Percentiles rank a stretch among this genome's conserved stretches.
These are phyloP conservation scores for Protophormia terraenovae DNA, from an alignment of 2,888 invertebrate species.

Conservation along the genomic window DNA sequence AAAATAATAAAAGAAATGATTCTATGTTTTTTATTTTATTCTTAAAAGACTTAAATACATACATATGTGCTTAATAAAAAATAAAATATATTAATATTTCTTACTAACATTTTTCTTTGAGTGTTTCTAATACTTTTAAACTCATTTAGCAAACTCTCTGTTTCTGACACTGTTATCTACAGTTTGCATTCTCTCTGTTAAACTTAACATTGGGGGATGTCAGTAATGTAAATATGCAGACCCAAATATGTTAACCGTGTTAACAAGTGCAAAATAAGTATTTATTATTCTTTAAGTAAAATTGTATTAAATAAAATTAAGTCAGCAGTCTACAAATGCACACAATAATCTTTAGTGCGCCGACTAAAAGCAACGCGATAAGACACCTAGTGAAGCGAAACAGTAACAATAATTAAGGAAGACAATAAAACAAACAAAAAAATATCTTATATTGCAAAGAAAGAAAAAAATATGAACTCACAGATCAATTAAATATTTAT, in stretches of 20 bases:
- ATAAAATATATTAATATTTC: neutral
- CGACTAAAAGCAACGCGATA: conserved; percentile 38
- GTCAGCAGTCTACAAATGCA: conserved; percentile 6
- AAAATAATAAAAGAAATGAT: no score
- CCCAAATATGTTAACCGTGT: neutral
- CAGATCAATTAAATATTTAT: neutral
- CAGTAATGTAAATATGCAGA: neutral
- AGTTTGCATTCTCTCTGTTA: neutral
- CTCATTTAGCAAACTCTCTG: neutral
- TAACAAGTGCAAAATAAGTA: conserved; percentile 18
- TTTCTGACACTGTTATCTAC: neutral
- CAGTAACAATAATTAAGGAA: conserved; percentile 12
- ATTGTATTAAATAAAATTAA: no score
- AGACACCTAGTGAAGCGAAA: conserved; percentile 35
- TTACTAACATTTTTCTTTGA: neutral
- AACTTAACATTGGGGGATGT: neutral
- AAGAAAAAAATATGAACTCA: neutral
- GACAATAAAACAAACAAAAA: no score
- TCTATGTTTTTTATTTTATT: no score
- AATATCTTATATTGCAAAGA: neutral
- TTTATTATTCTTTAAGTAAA: neutral
- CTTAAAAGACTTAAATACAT: no score
- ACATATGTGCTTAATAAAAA: no score
- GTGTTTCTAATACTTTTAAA: neutral
- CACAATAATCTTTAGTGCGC: conserved; percentile 26